A percentile compares a stretch with the other conserved stretches of the same genome.
Evolutionary conservation across 2,888 invertebrate genomes (phyloP).

Genomic region (Oasisia sp.): DNA sequence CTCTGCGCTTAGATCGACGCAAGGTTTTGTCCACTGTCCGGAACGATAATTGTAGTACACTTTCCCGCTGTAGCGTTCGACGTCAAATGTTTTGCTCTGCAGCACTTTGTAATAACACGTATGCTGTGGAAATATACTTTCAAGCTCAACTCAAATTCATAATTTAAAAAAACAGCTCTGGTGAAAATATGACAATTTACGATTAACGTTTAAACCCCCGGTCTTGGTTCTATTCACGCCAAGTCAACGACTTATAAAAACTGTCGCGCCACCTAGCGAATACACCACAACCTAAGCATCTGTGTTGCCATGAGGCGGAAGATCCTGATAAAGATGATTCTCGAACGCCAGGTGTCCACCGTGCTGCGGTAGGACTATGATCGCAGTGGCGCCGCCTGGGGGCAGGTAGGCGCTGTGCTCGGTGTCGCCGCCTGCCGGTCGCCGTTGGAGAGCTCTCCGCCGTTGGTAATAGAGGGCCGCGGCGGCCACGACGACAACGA

Average conservation of each 20-base stretch:
- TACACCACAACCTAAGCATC: neutral
- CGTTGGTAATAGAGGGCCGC: neutral
- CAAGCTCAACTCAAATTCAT: no score
- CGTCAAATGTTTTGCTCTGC: no score
- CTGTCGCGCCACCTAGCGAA: neutral
- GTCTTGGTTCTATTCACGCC: no score
- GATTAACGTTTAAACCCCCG: no score
- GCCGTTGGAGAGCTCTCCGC: neutral
- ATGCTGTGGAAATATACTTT: no score
- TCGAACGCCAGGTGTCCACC: neutral
- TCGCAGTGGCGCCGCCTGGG: neutral
- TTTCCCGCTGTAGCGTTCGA: no score
- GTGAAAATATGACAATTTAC: no score
- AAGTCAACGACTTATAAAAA: neutral
- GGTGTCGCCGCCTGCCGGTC: slow-evolving; percentile 4
- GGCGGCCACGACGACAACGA: neutral
- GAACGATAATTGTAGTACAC: no score
- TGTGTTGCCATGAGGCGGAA: neutral
- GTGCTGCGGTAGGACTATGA: neutral
- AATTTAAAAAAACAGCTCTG: no score
- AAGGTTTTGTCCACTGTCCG: no score
- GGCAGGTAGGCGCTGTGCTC: neutral
- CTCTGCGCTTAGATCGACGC: no score
- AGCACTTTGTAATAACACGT: no score
- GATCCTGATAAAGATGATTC: neutral